A percentile compares a stretch with the other conserved stretches of the same genome.
phyloP scores from a whole-genome alignment of 2,797 vertebrate genomes.

The Pangasius sanitwongsei region DNA sequence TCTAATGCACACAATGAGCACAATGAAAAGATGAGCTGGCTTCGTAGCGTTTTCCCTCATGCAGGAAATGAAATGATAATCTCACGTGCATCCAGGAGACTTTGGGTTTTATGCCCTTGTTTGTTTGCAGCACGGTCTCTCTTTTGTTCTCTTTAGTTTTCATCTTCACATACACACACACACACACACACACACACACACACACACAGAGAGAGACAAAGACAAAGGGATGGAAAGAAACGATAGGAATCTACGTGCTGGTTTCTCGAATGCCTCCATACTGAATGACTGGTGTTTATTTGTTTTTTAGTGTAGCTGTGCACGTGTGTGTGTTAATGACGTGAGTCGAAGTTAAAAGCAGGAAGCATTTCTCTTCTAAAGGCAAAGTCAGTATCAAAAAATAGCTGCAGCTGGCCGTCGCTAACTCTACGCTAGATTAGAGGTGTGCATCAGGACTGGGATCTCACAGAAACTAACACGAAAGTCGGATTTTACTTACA shows the following conservation, averaged over 20 bases:
- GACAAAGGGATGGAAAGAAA: conserved; percentile 65
- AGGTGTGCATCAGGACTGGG: not conserved
- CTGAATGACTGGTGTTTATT: conserved; percentile 62
- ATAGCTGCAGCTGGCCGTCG: not conserved
- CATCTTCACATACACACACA: conserved; percentile 24
- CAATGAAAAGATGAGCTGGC: conserved; percentile 68
- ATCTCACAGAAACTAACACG: not conserved
- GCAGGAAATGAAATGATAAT: conserved; percentile 40
- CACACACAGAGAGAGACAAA: conserved; percentile 50
- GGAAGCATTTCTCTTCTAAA: conserved; percentile 78
- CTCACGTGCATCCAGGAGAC: conserved; percentile 62
- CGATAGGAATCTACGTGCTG: conserved; percentile 79
- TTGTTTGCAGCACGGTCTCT: conserved; percentile 62
- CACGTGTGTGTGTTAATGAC: not conserved
- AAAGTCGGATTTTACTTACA: not conserved
- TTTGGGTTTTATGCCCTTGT: conserved; percentile 65
- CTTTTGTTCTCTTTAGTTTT: conserved; percentile 68
- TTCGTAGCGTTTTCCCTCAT: conserved; percentile 55
- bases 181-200: conserved; percentile 45
- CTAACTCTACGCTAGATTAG: not conserved
- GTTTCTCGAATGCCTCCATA: conserved; percentile 76
- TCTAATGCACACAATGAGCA: conserved; percentile 70
- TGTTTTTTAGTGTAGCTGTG: conserved; percentile 6
- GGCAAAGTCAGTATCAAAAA: conserved; percentile 81
- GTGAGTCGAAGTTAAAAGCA: conserved; percentile 66